phyloP scores from a whole-genome alignment of 2,113 vertebrate genomes.

The Apus apus region DNA sequence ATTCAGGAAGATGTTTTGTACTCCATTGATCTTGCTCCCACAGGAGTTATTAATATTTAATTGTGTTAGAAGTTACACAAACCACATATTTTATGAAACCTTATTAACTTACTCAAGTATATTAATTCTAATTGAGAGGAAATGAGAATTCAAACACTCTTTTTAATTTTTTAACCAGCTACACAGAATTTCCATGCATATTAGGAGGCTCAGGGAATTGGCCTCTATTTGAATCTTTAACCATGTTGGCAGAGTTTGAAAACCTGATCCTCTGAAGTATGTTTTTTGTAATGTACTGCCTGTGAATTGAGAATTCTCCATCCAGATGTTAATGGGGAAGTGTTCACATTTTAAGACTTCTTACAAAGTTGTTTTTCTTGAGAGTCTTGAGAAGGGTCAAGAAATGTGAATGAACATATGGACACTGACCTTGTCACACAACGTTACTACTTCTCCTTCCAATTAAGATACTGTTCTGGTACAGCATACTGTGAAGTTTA shows the following conservation, averaged over 20 bases:
- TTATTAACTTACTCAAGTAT: slow-evolving; percentile 37
- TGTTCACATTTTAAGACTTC: neutral
- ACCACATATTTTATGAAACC: neutral
- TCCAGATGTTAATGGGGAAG: neutral
- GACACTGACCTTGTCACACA: neutral
- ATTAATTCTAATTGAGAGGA: slow-evolving; percentile 32
- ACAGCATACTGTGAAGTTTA: neutral
- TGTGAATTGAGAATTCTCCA: neutral
- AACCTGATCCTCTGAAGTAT: neutral
- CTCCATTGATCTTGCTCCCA: slow-evolving; percentile 42
- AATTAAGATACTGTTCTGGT: neutral
- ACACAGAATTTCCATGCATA: slow-evolving; percentile 9
- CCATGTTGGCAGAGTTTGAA: neutral
- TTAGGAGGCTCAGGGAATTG: neutral
- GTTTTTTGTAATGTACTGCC: neutral
- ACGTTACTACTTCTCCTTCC: neutral
- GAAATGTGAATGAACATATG: neutral
- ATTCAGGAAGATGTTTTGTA: slow-evolving; percentile 33
- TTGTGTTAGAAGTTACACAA: slow-evolving; percentile 57
- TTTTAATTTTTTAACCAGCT: neutral
- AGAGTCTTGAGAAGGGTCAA: neutral
- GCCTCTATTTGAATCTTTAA: neutral
- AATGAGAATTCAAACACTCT: slow-evolving; percentile 14
- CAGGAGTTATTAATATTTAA: slow-evolving; percentile 63
- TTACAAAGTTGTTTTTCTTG: neutral